A percentile compares a stretch with the other conserved stretches of the same genome.
phyloP scores from a whole-genome alignment of 2,113 vertebrate species.

The Urocynchramus pylzowi region DNA sequence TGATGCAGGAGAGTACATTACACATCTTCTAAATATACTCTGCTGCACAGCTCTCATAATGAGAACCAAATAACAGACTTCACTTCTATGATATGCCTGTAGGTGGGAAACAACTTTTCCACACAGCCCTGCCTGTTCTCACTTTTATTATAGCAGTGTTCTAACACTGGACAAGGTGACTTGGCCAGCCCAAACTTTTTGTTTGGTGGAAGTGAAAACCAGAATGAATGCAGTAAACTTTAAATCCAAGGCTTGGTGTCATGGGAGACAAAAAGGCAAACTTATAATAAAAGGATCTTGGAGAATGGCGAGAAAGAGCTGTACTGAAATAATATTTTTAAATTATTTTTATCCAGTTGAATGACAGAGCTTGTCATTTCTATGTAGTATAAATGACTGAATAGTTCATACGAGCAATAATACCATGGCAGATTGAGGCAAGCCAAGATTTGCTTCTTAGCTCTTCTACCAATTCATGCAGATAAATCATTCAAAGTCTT shows the following conservation, averaged over 20 bases:
- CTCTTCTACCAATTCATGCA: constrained; percentile 43
- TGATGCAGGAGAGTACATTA: not conserved
- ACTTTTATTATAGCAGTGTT: not conserved
- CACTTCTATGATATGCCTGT: not conserved
- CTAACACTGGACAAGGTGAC: not conserved
- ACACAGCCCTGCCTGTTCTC: not conserved
- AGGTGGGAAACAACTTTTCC: not conserved
- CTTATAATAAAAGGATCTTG: not conserved
- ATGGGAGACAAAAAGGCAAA: not conserved
- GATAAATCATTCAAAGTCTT: constrained; percentile 50
- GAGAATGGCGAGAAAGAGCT: not conserved
- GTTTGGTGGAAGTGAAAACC: not conserved
- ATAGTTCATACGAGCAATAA: constrained; percentile 24
- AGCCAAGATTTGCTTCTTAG: constrained; percentile 22
- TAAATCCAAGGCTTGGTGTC: not conserved
- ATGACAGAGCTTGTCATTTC: constrained; percentile 30
- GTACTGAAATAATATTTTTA: not conserved
- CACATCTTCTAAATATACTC: not conserved
- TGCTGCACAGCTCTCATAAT: not conserved
- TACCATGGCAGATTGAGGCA: not conserved
- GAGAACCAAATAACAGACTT: not conserved
- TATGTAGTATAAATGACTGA: not conserved
- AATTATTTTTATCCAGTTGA: constrained; percentile 29
- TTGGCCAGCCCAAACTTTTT: not conserved
- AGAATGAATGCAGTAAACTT: not conserved